These are phyloP conservation scores for Euphydryas editha DNA, from an alignment of 2,888 invertebrate species.

Conservation along the genomic window DNA sequence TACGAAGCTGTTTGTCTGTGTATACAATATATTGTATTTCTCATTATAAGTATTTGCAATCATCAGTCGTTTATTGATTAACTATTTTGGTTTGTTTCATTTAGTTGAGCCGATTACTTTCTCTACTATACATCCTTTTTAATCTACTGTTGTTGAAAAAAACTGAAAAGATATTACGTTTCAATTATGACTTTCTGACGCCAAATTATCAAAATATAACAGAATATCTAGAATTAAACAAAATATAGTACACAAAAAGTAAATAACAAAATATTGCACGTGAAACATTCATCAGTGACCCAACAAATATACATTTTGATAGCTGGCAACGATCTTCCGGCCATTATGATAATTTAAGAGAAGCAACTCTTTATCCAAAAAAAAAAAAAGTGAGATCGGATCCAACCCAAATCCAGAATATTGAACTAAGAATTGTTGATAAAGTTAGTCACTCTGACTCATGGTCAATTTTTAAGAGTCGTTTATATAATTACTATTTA, in stretches of 20 bases:
- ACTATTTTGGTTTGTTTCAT: not conserved
- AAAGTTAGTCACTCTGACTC: too few relatives aligned
- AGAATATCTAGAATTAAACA: too few relatives aligned
- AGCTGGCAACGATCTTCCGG: slow-evolving; percentile 65
- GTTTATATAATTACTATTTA: too few relatives aligned
- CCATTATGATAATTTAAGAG: slow-evolving; percentile 80
- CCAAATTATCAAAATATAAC: too few relatives aligned
- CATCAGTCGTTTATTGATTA: not conserved
- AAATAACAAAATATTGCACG: slow-evolving; percentile 26
- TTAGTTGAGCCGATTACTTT: not conserved
- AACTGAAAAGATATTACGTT: too few relatives aligned
- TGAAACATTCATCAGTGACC: slow-evolving; percentile 60
- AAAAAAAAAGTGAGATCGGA: slow-evolving; percentile 62
- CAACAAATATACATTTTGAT: slow-evolving; percentile 76
- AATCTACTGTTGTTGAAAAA: too few relatives aligned
- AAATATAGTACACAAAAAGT: not conserved
- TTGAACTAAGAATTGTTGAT: too few relatives aligned
- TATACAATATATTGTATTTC: not conserved
- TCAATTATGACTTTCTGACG: too few relatives aligned
- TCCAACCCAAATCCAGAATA: slow-evolving; percentile 67
- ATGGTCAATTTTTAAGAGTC: too few relatives aligned
- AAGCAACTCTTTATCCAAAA: slow-evolving; percentile 64
- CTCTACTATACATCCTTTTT: not conserved
- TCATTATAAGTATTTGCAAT: not conserved
- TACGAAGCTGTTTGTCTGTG: slow-evolving; percentile 4